Evolutionary conservation across 2,797 vertebrate genomes (phyloP).

Genomic region (Sebastes cheni): DNA sequence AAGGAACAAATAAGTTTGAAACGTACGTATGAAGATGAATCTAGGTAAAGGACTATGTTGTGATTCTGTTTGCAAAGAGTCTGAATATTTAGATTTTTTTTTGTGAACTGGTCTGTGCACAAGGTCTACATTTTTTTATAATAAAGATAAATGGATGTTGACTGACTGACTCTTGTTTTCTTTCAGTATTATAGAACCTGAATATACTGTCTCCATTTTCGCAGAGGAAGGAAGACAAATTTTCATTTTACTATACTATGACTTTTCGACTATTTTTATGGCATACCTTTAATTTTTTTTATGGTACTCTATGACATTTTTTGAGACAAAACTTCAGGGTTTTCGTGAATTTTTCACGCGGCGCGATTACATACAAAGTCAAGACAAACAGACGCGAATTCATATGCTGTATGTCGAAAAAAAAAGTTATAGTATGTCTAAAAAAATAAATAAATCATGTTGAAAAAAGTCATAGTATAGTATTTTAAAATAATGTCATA

Average conservation of each 20-base stretch:
- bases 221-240: too few species aligned
- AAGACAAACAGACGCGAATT: too few species aligned
- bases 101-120: constrained; percentile 70
- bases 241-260: background rate
- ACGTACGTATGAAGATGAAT: constrained; percentile 46
- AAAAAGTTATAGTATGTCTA: too few species aligned
- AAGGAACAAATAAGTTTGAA: constrained; percentile 61
- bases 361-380: too few species aligned
- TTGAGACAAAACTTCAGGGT: background rate
- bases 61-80: constrained; percentile 68
- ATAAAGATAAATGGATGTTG: constrained; percentile 42
- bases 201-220: background rate
- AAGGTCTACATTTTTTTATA: constrained; percentile 69
- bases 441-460: too few species aligned
- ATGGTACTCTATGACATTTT: background rate
- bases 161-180: background rate
- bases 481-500: too few species aligned
- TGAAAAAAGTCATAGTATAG: too few species aligned
- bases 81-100: constrained; percentile 66
- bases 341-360: too few species aligned
- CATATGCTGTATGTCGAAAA: too few species aligned
- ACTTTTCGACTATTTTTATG: background rate
- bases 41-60: constrained; percentile 50
- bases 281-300: background rate
- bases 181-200: background rate